These are phyloP conservation scores for Subacronicta megacephala DNA, from an alignment of 2,888 invertebrate genomes.

Conservation along the genomic window DNA sequence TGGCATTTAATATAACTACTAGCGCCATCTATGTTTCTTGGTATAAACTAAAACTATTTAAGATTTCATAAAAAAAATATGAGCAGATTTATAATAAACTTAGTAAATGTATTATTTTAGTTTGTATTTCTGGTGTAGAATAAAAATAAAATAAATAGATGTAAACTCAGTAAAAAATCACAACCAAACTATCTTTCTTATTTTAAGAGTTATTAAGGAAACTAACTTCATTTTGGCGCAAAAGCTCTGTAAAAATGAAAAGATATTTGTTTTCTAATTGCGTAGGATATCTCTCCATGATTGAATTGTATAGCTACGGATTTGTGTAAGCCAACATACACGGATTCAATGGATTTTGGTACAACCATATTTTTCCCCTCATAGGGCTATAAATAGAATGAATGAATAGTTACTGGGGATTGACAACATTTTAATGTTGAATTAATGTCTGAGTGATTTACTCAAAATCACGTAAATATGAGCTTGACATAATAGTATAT, in stretches of 20 bases:
- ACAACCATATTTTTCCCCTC: slow-evolving; percentile 17
- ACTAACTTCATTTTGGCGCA: not conserved
- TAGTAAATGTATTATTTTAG: no score
- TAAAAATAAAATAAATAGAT: no score
- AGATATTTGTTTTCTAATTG: slow-evolving; percentile 29
- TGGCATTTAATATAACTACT: not conserved
- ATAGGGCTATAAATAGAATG: not conserved
- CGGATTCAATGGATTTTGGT: slow-evolving; percentile 30
- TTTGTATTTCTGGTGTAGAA: no score
- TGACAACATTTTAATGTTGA: not conserved
- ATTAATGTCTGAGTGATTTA: not conserved
- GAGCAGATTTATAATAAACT: no score
- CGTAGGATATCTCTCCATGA: slow-evolving; percentile 29
- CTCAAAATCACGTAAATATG: no score
- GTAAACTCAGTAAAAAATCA: no score
- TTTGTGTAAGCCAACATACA: slow-evolving; percentile 46
- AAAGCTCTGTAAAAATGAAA: not conserved
- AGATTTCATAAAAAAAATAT: no score
- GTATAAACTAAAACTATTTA: not conserved
- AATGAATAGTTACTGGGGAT: slow-evolving; percentile 4
- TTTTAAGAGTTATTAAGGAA: not conserved
- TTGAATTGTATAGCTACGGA: slow-evolving; percentile 37
- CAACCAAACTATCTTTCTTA: no score
- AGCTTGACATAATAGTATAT: no score
- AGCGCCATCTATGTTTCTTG: slow-evolving; percentile 28